phyloP scores from a whole-genome alignment of 2,113 vertebrate species.

The Aix galericulata region DNA sequence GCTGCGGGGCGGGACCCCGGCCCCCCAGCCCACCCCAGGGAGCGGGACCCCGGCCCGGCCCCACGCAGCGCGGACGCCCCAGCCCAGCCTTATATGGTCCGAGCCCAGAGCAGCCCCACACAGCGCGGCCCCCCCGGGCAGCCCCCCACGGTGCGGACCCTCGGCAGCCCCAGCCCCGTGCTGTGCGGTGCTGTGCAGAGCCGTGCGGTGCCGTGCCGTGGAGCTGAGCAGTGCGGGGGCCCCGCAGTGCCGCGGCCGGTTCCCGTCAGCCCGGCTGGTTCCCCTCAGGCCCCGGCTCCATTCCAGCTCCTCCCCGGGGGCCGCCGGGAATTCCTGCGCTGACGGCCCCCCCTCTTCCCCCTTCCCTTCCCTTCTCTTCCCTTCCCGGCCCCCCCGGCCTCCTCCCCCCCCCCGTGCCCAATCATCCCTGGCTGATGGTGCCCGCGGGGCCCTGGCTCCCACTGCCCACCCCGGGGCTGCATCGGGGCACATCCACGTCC shows the following conservation, averaged over 20 bases:
- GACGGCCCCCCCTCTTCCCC: neutral
- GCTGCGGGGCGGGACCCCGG: too few relatives aligned
- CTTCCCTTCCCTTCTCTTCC: neutral
- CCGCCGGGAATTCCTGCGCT: conserved; percentile 50
- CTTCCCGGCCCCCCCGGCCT: neutral
- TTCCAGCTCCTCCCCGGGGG: conserved; percentile 51
- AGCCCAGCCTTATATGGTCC: conserved; percentile 24
- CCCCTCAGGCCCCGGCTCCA: conserved; percentile 35
- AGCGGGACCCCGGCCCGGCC: neutral
- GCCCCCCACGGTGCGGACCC: neutral
- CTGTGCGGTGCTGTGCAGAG: too few relatives aligned
- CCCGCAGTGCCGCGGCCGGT: neutral
- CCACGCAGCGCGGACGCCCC: neutral
- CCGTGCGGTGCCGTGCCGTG: neutral
- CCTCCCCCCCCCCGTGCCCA: neutral
- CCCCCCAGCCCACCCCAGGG: neutral
- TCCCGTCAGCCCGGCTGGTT: conserved; percentile 50
- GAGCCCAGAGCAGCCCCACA: neutral
- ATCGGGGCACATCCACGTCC: neutral
- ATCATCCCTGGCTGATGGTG: neutral
- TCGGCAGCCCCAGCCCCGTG: too few relatives aligned
- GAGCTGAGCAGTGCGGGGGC: neutral
- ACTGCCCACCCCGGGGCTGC: neutral
- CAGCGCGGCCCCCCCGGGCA: neutral
- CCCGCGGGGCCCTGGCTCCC: neutral